phyloP scores from a whole-genome alignment of 2,113 vertebrate genomes.

The Macaca mulatta region DNA sequence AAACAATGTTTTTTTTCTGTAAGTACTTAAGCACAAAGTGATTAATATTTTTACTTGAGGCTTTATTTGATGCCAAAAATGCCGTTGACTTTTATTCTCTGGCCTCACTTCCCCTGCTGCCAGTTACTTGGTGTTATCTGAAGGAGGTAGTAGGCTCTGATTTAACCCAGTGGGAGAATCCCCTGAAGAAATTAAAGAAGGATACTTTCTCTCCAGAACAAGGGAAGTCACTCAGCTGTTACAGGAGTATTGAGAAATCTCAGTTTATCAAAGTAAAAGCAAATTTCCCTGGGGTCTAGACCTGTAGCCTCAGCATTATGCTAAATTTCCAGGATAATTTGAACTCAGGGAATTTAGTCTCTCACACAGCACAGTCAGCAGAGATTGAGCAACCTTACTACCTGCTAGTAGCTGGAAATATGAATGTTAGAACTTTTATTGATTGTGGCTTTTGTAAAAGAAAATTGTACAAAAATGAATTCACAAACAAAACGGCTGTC shows the following conservation, averaged over 20 bases:
- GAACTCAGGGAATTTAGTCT: conserved; percentile 9
- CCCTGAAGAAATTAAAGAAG: not conserved
- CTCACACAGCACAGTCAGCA: not conserved
- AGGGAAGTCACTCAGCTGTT: not conserved
- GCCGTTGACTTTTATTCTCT: not conserved
- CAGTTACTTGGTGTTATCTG: not conserved
- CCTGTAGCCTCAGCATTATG: not conserved
- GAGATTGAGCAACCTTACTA: conserved; percentile 11
- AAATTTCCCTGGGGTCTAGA: conserved; percentile 30
- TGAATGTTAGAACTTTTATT: not conserved
- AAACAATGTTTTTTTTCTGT: conserved; percentile 6
- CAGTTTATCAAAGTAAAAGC: conserved; percentile 42
- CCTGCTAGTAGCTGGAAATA: not conserved
- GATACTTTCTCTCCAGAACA: not conserved
- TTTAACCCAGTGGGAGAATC: not conserved
- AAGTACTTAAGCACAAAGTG: conserved; percentile 4
- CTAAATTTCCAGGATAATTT: not conserved
- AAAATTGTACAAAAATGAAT: conserved; percentile 35
- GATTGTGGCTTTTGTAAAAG: conserved; percentile 4
- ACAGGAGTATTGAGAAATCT: conserved; percentile 1
- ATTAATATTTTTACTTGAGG: not conserved
- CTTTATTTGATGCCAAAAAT: not conserved
- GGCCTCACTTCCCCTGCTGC: not conserved
- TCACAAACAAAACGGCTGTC: not conserved
- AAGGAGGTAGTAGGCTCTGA: not conserved